phyloP scores from a whole-genome alignment of 2,797 vertebrate species.

The Sandelia bainsii region DNA sequence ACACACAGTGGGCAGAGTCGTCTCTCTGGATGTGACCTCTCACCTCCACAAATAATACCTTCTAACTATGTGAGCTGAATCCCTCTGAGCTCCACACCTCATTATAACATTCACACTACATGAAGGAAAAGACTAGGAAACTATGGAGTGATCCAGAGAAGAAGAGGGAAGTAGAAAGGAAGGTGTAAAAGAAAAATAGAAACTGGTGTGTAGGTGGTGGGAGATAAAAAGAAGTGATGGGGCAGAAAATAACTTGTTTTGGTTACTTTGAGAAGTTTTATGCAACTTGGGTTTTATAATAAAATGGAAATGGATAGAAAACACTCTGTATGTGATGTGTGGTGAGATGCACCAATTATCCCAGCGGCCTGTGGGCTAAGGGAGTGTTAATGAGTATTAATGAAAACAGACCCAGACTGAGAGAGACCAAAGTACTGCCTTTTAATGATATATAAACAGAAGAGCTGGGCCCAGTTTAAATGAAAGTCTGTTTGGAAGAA shows the following conservation, averaged over 20 bases:
- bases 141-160: neutral
- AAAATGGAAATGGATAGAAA: slow-evolving; percentile 48
- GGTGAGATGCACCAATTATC: slow-evolving; percentile 65
- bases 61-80: slow-evolving; percentile 55
- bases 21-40: slow-evolving; percentile 52
- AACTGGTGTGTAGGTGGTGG: neutral
- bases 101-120: slow-evolving; percentile 58
- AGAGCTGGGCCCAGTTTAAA: slow-evolving; percentile 48
- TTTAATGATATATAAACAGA: slow-evolving; percentile 73
- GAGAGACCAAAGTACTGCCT: slow-evolving; percentile 54
- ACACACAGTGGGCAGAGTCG: slow-evolving; percentile 12
- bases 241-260: slow-evolving; percentile 20
- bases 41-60: slow-evolving; percentile 60
- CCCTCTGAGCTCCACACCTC: slow-evolving; percentile 60
- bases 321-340: slow-evolving; percentile 53
- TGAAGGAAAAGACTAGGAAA: slow-evolving; percentile 32
- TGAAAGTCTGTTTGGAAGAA: slow-evolving; percentile 58
- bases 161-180: neutral
- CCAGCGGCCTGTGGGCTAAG: slow-evolving; percentile 56
- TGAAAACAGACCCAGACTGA: slow-evolving; percentile 59
- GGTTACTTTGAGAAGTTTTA: slow-evolving; percentile 36
- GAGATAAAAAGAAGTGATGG: neutral
- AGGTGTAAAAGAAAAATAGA: slow-evolving; percentile 2
- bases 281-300: slow-evolving; percentile 21
- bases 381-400: slow-evolving; percentile 75